Conservation (phyloP, 64 coral and sea anemone genomes). For the Actinia equina region DNA sequence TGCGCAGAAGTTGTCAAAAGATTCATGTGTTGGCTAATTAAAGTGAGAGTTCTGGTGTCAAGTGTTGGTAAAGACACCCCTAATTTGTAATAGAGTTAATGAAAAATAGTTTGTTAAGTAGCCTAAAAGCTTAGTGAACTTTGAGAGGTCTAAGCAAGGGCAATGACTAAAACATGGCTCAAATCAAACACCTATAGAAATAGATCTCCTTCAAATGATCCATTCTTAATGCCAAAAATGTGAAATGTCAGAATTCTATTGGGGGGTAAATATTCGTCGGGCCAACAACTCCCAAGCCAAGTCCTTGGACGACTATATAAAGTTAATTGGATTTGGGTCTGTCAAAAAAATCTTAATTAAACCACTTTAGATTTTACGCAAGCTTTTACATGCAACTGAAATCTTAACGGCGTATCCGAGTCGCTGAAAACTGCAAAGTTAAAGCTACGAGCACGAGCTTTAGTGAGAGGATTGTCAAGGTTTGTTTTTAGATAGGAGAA, state of each 20-base stretch:
- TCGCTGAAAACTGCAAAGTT: not conserved
- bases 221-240: not conserved
- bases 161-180: not conserved
- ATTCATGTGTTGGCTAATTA: not conserved
- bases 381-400: not conserved
- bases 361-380: not conserved
- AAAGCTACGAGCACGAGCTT: not conserved
- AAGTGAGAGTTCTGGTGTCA: not conserved
- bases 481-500: not conserved
- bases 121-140: not conserved
- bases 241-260: not conserved
- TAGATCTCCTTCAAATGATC: not conserved
- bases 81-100: not conserved
- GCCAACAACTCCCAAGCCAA: too few relatives aligned
- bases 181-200: not conserved
- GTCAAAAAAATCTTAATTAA: not conserved
- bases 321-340: not conserved
- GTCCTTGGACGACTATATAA: not conserved
- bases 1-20: not conserved
- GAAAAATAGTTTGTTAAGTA: not conserved
- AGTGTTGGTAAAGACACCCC: not conserved
- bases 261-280: too few relatives aligned
- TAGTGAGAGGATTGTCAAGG: not conserved
- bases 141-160: not conserved
- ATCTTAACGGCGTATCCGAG: not conserved